These are phyloP conservation scores for Paratrypauchen microcephalus DNA, from an alignment of 2,797 vertebrate genomes.

Conservation along the genomic window DNA sequence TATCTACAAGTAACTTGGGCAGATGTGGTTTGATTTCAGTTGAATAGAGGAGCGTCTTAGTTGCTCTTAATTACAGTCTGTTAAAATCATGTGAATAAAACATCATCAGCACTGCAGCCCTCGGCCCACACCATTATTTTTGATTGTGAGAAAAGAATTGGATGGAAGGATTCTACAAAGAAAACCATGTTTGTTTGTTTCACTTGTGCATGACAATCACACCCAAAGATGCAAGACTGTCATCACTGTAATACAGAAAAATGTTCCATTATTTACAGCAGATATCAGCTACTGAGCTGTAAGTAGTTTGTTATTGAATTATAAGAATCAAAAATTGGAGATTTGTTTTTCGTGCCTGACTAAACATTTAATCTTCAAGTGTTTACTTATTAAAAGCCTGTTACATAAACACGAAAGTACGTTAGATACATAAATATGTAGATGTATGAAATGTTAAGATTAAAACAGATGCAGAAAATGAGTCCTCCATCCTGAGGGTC, in stretches of 20 bases:
- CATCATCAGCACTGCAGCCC: constrained; percentile 16
- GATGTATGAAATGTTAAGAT: constrained; percentile 4
- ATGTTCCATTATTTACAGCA: not conserved
- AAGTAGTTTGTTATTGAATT: constrained; percentile 1
- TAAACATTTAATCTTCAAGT: constrained; percentile 16
- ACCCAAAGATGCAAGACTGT: not conserved
- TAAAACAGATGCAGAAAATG: constrained; percentile 13
- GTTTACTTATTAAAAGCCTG: constrained; percentile 5
- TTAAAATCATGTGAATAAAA: constrained; percentile 43
- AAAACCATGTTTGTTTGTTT: constrained; percentile 10
- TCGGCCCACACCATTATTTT: constrained; percentile 17
- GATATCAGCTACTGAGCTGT: constrained; percentile 1
- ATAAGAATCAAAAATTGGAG: constrained; percentile 10
- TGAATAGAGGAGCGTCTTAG: no score
- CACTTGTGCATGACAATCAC: constrained; percentile 13
- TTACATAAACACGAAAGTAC: constrained; percentile 6
- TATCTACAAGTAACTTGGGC: no score
- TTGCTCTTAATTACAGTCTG: constrained; percentile 5
- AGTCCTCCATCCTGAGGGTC: constrained; percentile 4
- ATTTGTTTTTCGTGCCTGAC: constrained; percentile 19
- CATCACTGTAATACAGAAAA: not conserved
- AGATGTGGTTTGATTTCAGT: no score
- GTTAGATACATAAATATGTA: constrained; percentile 32
- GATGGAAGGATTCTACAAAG: not conserved
- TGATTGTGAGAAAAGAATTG: constrained; percentile 26